Conservation (phyloP, 2,888 invertebrate species). For the Prionchulus punctatus region DNA sequence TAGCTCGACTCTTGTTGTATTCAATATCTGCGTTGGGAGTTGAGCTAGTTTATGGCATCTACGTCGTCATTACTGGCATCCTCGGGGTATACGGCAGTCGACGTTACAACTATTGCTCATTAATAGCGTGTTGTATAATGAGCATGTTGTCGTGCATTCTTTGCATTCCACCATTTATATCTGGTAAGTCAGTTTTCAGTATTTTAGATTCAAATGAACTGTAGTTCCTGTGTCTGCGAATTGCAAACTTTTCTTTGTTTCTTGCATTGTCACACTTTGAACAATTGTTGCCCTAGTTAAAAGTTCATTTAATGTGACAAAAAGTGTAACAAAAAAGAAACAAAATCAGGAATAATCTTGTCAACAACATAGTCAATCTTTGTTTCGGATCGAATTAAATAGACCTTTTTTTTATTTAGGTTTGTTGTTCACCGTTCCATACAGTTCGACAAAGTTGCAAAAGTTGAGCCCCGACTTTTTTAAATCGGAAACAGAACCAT, state of each 20-base stretch:
- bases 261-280: no score
- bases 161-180: constrained; percentile 7
- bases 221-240: neutral
- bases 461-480: neutral
- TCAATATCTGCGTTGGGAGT: constrained; percentile 15
- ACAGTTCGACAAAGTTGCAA: no score
- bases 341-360: no score
- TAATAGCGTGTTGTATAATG: constrained; percentile 7
- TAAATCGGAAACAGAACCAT: neutral
- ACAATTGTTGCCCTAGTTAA: no score
- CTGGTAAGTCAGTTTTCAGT: constrained; percentile 7
- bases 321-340: no score
- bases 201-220: neutral
- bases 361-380: no score
- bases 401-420: constrained; percentile 6
- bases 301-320: no score
- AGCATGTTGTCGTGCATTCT: constrained; percentile 1
- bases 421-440: constrained; percentile 8
- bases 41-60: constrained; percentile 12
- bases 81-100: constrained; percentile 4
- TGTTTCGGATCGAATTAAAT: no score
- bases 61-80: constrained; percentile 11
- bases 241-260: no score
- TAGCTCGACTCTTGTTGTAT: constrained; percentile 11
- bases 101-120: constrained; percentile 1